A percentile compares a stretch with the other conserved stretches of the same genome.
Conservation (phyloP, 2,888 invertebrate genomes). For the Lymantria monacha region DNA sequence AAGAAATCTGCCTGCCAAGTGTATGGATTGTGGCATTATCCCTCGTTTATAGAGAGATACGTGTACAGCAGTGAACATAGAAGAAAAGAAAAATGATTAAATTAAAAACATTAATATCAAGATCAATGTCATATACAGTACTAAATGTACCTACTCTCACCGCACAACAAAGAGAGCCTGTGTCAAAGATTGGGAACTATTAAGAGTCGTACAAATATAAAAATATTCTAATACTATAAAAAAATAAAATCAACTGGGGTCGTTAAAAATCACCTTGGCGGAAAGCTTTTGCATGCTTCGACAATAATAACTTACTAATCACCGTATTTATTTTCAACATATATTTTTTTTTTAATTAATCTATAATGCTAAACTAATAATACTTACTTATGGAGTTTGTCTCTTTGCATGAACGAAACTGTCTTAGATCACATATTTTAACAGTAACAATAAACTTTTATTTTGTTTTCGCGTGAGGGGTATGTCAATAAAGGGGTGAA, state of each 20-base stretch:
- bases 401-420: constrained; percentile 17
- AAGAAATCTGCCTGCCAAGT: too few relatives aligned
- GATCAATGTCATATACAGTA: too few relatives aligned
- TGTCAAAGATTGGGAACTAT: too few relatives aligned
- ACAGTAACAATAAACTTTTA: constrained; percentile 19
- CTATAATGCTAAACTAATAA: neutral
- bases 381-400: constrained; percentile 23
- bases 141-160: too few relatives aligned
- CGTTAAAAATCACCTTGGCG: neutral
- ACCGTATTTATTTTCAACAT: constrained; percentile 1
- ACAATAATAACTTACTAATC: constrained; percentile 2
- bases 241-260: neutral
- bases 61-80: too few relatives aligned
- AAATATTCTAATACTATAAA: too few relatives aligned
- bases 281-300: constrained; percentile 4
- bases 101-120: too few relatives aligned
- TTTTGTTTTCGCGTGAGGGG: constrained; percentile 24
- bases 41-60: too few relatives aligned
- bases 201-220: too few relatives aligned
- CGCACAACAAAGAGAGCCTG: too few relatives aligned
- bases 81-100: too few relatives aligned
- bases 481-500: constrained; percentile 28
- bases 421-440: constrained; percentile 26
- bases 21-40: too few relatives aligned
- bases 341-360: constrained; percentile 1